phyloP scores from a whole-genome alignment of 2,888 invertebrate species.

The Synanthedon myopaeformis region DNA sequence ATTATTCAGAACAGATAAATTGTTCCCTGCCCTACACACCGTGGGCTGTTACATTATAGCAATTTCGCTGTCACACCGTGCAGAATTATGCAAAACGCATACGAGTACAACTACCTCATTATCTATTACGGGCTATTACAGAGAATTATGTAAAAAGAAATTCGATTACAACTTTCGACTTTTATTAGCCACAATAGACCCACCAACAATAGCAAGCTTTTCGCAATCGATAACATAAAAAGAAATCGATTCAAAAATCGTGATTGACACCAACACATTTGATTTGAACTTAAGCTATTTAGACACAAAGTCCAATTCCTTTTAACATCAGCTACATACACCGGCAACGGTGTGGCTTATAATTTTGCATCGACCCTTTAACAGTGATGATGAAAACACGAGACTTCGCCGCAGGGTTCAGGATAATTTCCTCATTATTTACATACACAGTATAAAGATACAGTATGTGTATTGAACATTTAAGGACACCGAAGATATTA shows the following conservation, averaged over 20 bases:
- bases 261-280: not conserved
- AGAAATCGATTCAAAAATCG: not conserved
- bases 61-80: constrained; percentile 1
- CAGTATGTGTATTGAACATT: too few species aligned
- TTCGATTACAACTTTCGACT: not conserved
- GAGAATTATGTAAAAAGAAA: not conserved
- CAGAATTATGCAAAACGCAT: not conserved
- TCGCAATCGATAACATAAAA: constrained; percentile 28
- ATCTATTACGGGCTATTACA: not conserved
- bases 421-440: constrained; percentile 48
- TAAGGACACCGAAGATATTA: too few species aligned
- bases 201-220: constrained; percentile 23
- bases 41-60: constrained; percentile 1
- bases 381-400: constrained; percentile 38
- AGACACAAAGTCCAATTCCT: too few species aligned
- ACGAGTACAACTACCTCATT: not conserved
- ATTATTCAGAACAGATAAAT: too few species aligned
- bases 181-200: not conserved
- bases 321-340: not conserved
- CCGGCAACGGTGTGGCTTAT: not conserved
- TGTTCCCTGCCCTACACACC: not conserved
- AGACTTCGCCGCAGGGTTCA: constrained; percentile 19
- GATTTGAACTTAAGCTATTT: too few species aligned
- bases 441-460: constrained; percentile 8
- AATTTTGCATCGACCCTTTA: constrained; percentile 18